These are phyloP conservation scores for Amphipoea lucens DNA, from an alignment of 2,888 invertebrate species.

Conservation along the genomic window DNA sequence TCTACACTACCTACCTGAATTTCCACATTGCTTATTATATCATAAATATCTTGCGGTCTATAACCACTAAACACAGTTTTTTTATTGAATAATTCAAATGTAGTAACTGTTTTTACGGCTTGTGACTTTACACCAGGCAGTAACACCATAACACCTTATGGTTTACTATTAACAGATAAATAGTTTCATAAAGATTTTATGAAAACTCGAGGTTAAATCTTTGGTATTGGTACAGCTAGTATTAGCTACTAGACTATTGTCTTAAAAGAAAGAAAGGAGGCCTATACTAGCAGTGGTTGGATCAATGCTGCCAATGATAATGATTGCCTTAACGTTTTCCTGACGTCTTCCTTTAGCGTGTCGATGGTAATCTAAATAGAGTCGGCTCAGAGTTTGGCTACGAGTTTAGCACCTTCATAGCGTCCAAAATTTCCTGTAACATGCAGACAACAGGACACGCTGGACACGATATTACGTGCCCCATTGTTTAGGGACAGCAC, in stretches of 20 bases:
- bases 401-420: neutral
- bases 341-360: neutral
- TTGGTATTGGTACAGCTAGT: neutral
- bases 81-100: neutral
- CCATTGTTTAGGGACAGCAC: neutral
- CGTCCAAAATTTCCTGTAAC: neutral
- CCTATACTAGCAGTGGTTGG: neutral
- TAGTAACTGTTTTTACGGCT: neutral
- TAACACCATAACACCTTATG: neutral
- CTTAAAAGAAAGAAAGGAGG: neutral
- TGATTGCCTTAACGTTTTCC: neutral
- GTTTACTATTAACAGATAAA: neutral
- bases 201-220: neutral
- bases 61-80: neutral
- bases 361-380: neutral
- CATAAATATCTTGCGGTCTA: no score
- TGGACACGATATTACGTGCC: neutral
- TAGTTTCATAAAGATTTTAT: neutral
- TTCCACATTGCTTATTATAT: neutral
- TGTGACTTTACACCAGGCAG: constrained; percentile 1
- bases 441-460: neutral
- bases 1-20: neutral
- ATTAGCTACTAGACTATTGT: neutral
- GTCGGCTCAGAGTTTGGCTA: neutral
- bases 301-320: neutral